A percentile compares a stretch with the other conserved stretches of the same genome.
These are phyloP conservation scores for Cheilosia impressa DNA, from an alignment of 2,888 invertebrate genomes.

Conservation along the genomic window DNA sequence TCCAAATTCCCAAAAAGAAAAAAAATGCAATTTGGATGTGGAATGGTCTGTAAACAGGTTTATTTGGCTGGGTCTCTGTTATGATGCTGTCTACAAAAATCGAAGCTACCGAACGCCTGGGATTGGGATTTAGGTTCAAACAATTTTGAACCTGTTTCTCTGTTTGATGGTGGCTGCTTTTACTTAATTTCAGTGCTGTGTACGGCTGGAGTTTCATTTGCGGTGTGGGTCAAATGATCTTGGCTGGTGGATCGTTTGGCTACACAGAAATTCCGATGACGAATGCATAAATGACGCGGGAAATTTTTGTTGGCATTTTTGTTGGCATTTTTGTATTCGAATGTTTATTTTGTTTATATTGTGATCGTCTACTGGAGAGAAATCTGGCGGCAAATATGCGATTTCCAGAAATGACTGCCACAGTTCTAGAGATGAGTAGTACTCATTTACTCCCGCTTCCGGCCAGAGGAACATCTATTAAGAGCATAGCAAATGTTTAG, in stretches of 20 bases:
- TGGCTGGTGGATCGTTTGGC: constrained; percentile 12
- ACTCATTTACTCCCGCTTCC: too few relatives aligned
- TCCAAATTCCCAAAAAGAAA: constrained; percentile 15
- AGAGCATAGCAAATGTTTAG: too few relatives aligned
- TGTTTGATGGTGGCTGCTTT: constrained; percentile 16
- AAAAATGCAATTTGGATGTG: constrained; percentile 10
- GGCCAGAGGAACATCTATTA: too few relatives aligned
- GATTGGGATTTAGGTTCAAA: constrained; percentile 16
- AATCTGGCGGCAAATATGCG: constrained; percentile 8
- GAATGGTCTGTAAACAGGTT: constrained; percentile 40
- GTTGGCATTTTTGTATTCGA: too few relatives aligned
- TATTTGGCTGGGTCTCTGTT: constrained; percentile 14
- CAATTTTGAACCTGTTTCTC: constrained; percentile 46
- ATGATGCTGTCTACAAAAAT: constrained; percentile 41
- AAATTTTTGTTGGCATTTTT: constrained; percentile 20
- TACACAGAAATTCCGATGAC: constrained; percentile 28
- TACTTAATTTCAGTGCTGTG: constrained; percentile 10
- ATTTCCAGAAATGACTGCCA: constrained; percentile 5
- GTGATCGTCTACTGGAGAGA: neutral
- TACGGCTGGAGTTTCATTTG: constrained; percentile 18
- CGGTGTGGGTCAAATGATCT: constrained; percentile 31
- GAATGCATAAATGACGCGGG: constrained; percentile 22
- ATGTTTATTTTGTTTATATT: constrained; percentile 1
- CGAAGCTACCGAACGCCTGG: constrained; percentile 40
- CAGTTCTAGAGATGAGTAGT: too few relatives aligned